Evolutionary conservation across 2,888 invertebrate species (phyloP).

Genomic region (Tenthredo livida): DNA sequence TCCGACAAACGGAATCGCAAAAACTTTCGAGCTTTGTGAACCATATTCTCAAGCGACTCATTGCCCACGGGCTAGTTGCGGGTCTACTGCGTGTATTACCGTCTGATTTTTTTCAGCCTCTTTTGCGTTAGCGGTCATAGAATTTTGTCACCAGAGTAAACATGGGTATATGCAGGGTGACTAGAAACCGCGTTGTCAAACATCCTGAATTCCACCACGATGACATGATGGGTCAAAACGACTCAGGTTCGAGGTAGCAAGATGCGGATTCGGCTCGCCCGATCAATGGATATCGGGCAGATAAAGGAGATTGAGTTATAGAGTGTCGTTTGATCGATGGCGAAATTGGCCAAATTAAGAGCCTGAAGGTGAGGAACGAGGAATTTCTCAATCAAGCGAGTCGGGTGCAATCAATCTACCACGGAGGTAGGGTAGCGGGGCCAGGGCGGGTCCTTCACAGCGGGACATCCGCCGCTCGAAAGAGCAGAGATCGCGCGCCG

Average conservation of each 20-base stretch:
- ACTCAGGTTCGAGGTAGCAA: not conserved
- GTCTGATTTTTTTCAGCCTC: constrained; percentile 18
- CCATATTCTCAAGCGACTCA: constrained; percentile 25
- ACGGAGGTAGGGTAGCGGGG: constrained; percentile 27
- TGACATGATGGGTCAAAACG: not conserved
- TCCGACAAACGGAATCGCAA: constrained; percentile 51
- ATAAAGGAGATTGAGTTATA: constrained; percentile 43
- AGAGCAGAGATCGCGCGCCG: constrained; percentile 48
- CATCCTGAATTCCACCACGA: not conserved
- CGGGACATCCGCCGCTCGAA: constrained; percentile 48
- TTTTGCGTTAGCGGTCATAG: constrained; percentile 27
- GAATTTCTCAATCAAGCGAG: constrained; percentile 54
- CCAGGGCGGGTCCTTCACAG: constrained; percentile 44
- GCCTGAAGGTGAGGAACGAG: constrained; percentile 48
- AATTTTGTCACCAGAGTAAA: not conserved
- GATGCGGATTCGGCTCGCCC: not conserved
- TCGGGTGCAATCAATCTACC: constrained; percentile 53
- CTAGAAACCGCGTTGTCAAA: not conserved
- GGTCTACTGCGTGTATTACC: not conserved
- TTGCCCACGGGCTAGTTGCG: constrained; percentile 22
- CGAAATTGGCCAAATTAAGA: constrained; percentile 54
- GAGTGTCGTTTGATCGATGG: constrained; percentile 54
- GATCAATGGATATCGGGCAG: constrained; percentile 28
- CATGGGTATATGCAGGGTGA: not conserved
- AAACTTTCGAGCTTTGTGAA: constrained; percentile 30